Evolutionary conservation across 1,140 invertebrate genomes (phyloP).

Genomic region (roundworm (Caenorhabditis elegans)): DNA sequence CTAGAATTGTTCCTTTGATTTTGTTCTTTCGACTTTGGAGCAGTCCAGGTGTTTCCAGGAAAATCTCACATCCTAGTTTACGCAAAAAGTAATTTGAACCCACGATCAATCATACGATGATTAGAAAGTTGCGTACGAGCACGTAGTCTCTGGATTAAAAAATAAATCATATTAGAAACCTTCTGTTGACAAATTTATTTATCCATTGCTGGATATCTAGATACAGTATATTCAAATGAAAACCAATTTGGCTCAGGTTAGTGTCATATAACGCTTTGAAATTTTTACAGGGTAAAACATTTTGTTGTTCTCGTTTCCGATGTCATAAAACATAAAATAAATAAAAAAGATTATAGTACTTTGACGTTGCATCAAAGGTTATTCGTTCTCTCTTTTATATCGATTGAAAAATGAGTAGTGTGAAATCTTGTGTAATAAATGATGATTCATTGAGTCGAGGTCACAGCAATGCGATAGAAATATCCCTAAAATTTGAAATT

Average conservation of each 20-base stretch:
- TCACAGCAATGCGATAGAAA: too few species aligned
- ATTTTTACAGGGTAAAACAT: not conserved
- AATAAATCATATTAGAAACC: too few species aligned
- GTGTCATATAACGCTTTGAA: too few species aligned
- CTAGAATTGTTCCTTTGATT: too few species aligned
- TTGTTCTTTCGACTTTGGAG: not conserved
- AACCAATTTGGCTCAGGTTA: not conserved
- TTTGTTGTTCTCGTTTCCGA: not conserved
- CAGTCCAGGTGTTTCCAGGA: not conserved
- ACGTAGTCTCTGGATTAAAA: not conserved
- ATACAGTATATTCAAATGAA: not conserved
- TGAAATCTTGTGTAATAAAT: not conserved
- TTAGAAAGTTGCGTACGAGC: not conserved
- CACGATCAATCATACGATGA: not conserved
- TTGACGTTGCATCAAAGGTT: not conserved
- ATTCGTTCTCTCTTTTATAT: not conserved
- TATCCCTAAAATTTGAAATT: too few species aligned
- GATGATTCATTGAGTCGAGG: not conserved
- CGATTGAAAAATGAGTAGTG: not conserved
- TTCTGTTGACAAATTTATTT: too few species aligned
- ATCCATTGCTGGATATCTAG: too few species aligned
- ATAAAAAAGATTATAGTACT: not conserved
- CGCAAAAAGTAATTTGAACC: not conserved
- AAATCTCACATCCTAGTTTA: not conserved
- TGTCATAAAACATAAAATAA: not conserved